Evolutionary conservation across 2,797 vertebrate species (phyloP).

Genomic region (Champsocephalus gunnari): DNA sequence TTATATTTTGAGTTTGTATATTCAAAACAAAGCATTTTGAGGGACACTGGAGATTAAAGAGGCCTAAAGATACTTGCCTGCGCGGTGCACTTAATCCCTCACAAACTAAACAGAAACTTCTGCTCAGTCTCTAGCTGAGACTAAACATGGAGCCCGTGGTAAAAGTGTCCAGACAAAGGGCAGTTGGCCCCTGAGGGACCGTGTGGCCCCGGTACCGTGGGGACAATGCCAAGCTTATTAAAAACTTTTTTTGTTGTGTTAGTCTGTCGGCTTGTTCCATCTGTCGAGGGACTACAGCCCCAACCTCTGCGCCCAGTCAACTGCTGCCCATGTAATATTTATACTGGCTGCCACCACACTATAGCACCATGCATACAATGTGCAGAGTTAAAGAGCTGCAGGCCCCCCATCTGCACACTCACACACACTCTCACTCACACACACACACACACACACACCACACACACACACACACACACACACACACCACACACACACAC

Average conservation of each 20-base stretch:
- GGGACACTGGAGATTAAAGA: conserved; percentile 12
- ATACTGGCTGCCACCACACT: conserved; percentile 85
- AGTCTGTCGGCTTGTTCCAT: conserved; percentile 93
- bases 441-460: conserved; percentile 83
- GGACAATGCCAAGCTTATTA: conserved; percentile 89
- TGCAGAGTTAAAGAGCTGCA: conserved; percentile 66
- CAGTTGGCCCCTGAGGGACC: conserved; percentile 80
- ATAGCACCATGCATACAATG: conserved; percentile 84
- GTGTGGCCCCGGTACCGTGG: conserved; percentile 77
- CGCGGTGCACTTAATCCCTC: neutral
- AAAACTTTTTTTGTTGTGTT: conserved; percentile 84
- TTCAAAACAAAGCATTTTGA: neutral
- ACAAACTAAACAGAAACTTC: conserved; percentile 12
- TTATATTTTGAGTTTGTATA: neutral
- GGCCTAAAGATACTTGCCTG: conserved; percentile 18
- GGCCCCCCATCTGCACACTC: conserved; percentile 89
- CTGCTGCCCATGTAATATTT: conserved; percentile 97
- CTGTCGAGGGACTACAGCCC: conserved; percentile 90
- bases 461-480: conserved; percentile 84
- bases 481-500: conserved; percentile 82
- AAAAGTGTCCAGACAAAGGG: conserved; percentile 84
- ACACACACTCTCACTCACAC: conserved; percentile 76
- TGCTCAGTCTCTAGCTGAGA: neutral
- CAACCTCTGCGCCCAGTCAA: conserved; percentile 87
- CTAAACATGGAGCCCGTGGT: conserved; percentile 41